Evolutionary conservation across 2,888 invertebrate species (phyloP).

Genomic region (Caenorhabditis sp.): DNA sequence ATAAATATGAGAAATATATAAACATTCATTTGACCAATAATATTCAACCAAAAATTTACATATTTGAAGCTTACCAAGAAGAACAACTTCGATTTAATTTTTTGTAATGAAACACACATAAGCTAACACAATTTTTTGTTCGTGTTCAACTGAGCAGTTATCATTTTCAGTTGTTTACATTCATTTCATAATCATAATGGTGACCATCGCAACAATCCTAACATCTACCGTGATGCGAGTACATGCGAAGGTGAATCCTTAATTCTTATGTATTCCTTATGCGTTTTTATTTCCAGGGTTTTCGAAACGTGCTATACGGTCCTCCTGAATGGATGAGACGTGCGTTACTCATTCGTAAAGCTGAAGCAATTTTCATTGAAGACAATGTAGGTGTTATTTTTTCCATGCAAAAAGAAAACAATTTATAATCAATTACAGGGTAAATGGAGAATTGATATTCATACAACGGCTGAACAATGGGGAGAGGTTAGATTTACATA

Average conservation of each 20-base stretch:
- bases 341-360: conserved; percentile 16
- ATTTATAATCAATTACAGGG: conserved; percentile 12
- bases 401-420: not conserved
- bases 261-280: not conserved
- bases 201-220: conserved; percentile 59
- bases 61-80: too few relatives aligned
- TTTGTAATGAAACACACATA: too few relatives aligned
- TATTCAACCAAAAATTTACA: too few relatives aligned
- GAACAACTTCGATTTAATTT: too few relatives aligned
- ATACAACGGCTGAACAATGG: conserved; percentile 51
- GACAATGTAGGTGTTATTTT: conserved; percentile 17
- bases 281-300: conserved; percentile 29
- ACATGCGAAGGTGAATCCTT: conserved; percentile 45
- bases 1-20: too few relatives aligned
- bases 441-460: conserved; percentile 34
- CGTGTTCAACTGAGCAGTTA: too few relatives aligned
- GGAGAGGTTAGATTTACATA: conserved; percentile 36
- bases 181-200: conserved; percentile 60
- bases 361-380: conserved; percentile 19
- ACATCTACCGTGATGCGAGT: conserved; percentile 61
- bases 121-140: too few relatives aligned
- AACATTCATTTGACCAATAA: too few relatives aligned
- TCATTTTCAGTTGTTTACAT: conserved; percentile 60
- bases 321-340: conserved; percentile 47
- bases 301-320: conserved; percentile 36